Evolutionary conservation across 2,113 vertebrate genomes (phyloP).

Genomic region (Tretioscincus oriximinensis): DNA sequence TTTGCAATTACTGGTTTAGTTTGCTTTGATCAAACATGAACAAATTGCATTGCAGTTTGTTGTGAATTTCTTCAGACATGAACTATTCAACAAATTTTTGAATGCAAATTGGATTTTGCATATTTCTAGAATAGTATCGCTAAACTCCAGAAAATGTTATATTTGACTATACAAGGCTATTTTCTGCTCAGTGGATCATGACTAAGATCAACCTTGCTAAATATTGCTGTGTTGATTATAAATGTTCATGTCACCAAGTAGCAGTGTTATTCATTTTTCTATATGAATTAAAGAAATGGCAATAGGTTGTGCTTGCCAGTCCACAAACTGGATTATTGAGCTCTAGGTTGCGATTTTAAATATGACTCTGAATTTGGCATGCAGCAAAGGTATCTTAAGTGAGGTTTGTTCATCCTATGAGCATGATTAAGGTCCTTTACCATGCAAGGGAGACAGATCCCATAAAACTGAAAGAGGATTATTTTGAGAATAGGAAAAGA

Average conservation of each 20-base stretch:
- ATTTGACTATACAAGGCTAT: neutral
- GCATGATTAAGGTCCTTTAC: no score
- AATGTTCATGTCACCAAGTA: slow-evolving; percentile 20
- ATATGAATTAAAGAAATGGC: neutral
- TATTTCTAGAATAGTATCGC: neutral
- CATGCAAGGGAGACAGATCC: no score
- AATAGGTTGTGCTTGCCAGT: neutral
- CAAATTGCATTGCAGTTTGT: no score
- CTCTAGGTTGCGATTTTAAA: neutral
- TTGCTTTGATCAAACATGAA: no score
- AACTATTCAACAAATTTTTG: no score
- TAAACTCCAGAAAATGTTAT: neutral
- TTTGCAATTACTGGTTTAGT: no score
- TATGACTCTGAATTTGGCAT: no score
- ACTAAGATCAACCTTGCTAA: neutral
- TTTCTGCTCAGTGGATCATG: neutral
- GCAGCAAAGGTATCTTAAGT: no score
- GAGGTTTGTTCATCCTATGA: no score
- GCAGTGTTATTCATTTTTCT: neutral
- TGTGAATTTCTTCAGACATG: no score
- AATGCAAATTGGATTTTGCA: no score
- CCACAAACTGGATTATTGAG: neutral
- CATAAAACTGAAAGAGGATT: neutral
- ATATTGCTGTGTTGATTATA: slow-evolving; percentile 8
- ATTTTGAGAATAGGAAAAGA: no score